phyloP scores from a whole-genome alignment of 2,888 invertebrate species.

The Diogma glabrata region DNA sequence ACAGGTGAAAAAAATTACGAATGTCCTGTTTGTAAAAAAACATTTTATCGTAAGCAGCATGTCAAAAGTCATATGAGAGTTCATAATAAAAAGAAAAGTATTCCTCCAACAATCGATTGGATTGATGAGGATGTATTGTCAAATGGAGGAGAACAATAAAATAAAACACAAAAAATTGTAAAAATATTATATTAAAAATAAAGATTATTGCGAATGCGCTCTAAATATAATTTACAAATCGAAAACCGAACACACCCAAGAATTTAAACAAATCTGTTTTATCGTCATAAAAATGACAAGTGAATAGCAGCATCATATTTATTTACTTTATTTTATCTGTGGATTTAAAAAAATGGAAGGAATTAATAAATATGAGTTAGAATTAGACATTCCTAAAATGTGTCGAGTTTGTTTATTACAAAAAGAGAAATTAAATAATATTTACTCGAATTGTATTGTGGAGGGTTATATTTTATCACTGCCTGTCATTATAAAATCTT shows the following conservation, averaged over 20 bases:
- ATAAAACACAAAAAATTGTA: not conserved
- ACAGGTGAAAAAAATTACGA: not conserved
- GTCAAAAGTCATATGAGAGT: conserved; percentile 1
- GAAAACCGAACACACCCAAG: too few species aligned
- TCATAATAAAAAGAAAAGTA: not conserved
- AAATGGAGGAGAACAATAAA: not conserved
- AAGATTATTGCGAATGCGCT: too few species aligned
- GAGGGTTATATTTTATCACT: conserved; percentile 16
- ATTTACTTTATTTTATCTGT: too few species aligned
- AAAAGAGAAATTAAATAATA: conserved; percentile 13
- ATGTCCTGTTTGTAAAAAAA: not conserved
- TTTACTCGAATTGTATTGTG: conserved; percentile 15
- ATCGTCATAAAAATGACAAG: too few species aligned
- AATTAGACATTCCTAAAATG: conserved; percentile 15
- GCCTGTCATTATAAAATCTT: conserved; percentile 15
- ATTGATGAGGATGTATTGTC: not conserved
- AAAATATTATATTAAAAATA: too few species aligned
- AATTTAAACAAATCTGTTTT: too few species aligned
- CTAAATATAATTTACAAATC: too few species aligned
- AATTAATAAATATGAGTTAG: conserved; percentile 11
- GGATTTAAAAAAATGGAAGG: too few species aligned
- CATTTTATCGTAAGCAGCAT: conserved; percentile 3
- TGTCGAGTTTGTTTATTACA: conserved; percentile 17
- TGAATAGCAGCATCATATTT: too few species aligned
- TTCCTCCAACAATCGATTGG: not conserved